Conservation (phyloP, 30 jellyfish, hydroid and myxozoan species). For the Aurelia sp. region DNA sequence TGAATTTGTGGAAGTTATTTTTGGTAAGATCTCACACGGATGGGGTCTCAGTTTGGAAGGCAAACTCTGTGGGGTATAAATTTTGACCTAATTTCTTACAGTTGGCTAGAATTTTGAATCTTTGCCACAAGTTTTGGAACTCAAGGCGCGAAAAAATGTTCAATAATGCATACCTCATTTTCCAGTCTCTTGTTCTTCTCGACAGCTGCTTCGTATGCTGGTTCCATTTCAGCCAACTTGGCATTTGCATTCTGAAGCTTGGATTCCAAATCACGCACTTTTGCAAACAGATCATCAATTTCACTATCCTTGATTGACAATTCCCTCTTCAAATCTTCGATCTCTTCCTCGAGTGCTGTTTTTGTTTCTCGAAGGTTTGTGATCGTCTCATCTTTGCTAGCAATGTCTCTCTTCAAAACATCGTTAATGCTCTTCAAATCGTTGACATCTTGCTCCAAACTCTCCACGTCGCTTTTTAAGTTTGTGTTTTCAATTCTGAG, state of each 20-base stretch:
- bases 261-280: slow-evolving; percentile 85
- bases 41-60: no score
- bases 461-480: slow-evolving; percentile 80
- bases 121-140: no score
- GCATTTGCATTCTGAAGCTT: slow-evolving; percentile 81
- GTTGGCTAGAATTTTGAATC: no score
- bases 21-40: no score
- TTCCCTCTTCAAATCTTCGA: slow-evolving; percentile 83
- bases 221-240: slow-evolving; percentile 92
- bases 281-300: slow-evolving; percentile 77
- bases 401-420: slow-evolving; percentile 78
- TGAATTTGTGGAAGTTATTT: no score
- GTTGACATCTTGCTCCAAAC: slow-evolving; percentile 71
- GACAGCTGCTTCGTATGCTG: slow-evolving; percentile 89
- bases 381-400: slow-evolving; percentile 78
- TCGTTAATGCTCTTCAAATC: slow-evolving; percentile 76
- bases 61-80: no score
- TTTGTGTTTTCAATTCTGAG: slow-evolving; percentile 66
- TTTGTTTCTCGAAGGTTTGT: slow-evolving; percentile 78
- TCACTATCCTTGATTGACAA: slow-evolving; percentile 77
- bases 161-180: slow-evolving; percentile 50
- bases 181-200: slow-evolving; percentile 90
- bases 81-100: no score
- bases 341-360: slow-evolving; percentile 77
- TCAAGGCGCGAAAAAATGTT: no score